phyloP scores from a whole-genome alignment of 2,113 vertebrate genomes.

The Ammodytes dubius region DNA sequence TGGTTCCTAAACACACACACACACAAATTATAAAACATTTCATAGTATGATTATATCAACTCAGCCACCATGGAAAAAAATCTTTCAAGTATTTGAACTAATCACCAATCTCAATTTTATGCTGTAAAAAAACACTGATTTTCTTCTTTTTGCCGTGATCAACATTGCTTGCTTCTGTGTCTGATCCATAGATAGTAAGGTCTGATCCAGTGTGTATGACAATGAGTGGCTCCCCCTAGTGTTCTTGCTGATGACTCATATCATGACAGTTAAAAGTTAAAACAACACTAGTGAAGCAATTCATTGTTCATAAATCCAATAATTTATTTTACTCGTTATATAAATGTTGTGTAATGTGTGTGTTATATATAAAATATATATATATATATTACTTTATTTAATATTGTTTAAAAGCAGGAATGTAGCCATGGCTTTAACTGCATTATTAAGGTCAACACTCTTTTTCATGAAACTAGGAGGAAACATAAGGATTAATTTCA shows the following conservation, averaged over 20 bases:
- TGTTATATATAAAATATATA: neutral
- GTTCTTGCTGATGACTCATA: constrained; percentile 11
- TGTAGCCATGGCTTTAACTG: neutral
- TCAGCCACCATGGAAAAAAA: too few species aligned
- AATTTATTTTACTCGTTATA: neutral
- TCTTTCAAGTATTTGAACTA: neutral
- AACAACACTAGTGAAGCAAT: neutral
- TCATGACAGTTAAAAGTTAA: neutral
- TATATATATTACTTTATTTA: too few species aligned
- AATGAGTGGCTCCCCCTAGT: constrained; percentile 26
- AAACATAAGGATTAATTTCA: neutral
- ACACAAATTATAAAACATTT: neutral
- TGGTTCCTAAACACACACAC: constrained; percentile 87
- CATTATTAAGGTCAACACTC: neutral
- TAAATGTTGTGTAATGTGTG: neutral
- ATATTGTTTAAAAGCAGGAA: neutral
- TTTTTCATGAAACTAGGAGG: neutral
- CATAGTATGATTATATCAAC: too few species aligned
- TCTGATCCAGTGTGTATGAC: neutral
- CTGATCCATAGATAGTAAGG: too few species aligned
- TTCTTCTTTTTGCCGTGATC: neutral
- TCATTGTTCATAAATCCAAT: neutral
- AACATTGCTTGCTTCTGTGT: neutral
- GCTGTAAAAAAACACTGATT: neutral
- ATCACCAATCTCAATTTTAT: neutral